Evolutionary conservation across 2,888 invertebrate genomes (phyloP).

Genomic region (Caenorhabditis uteleia): DNA sequence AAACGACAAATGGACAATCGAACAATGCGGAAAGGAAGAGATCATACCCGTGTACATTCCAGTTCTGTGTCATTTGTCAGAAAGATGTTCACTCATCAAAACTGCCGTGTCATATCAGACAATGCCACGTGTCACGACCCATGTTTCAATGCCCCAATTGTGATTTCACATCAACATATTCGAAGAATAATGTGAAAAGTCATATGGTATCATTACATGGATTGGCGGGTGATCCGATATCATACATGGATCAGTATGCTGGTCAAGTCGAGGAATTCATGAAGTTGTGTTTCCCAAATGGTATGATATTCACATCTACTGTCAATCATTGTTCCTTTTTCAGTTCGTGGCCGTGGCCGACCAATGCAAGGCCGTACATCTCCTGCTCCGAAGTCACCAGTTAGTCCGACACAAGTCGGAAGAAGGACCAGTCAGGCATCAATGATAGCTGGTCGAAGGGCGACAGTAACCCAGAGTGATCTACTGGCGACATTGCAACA

Average conservation of each 20-base stretch:
- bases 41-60: conserved; percentile 68
- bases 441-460: conserved; percentile 1
- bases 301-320: neutral
- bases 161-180: conserved; percentile 69
- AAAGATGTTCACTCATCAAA: conserved; percentile 69
- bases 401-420: conserved; percentile 28
- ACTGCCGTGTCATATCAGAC: conserved; percentile 68
- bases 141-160: conserved; percentile 69
- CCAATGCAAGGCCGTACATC: conserved; percentile 64
- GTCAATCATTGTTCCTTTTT: conserved; percentile 24
- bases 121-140: conserved; percentile 68
- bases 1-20: conserved; percentile 5
- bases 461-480: conserved; percentile 29
- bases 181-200: conserved; percentile 69
- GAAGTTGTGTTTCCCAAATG: conserved; percentile 69
- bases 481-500: conserved; percentile 28
- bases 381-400: conserved; percentile 41
- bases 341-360: conserved; percentile 66
- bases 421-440: conserved; percentile 17
- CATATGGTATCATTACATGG: conserved; percentile 69
- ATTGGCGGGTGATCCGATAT: conserved; percentile 66
- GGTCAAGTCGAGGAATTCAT: conserved; percentile 69
- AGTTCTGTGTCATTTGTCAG: conserved; percentile 67
- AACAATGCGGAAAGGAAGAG: conserved; percentile 27
- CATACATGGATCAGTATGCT: conserved; percentile 68